These are phyloP conservation scores for Trachymyrmex septentrionalis DNA, from an alignment of 1,140 invertebrate species.

Conservation along the genomic window DNA sequence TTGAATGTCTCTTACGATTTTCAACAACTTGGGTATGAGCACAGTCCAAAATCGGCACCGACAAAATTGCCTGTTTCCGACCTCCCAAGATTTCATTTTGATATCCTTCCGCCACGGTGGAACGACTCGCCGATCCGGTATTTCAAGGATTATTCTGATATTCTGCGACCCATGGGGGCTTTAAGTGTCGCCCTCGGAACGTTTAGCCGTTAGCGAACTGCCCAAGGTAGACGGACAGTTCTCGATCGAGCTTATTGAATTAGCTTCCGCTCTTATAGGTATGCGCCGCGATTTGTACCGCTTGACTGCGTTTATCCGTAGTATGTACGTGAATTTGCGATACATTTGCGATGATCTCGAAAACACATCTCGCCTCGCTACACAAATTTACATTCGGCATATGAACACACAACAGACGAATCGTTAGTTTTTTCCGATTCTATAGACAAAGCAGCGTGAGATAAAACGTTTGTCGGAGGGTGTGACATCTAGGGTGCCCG, in stretches of 20 bases:
- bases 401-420: too few relatives aligned
- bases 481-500: constrained; percentile 35
- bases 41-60: not conserved
- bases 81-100: constrained; percentile 32
- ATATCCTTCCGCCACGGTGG: not conserved
- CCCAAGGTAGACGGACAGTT: constrained; percentile 9
- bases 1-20: constrained; percentile 10
- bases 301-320: constrained; percentile 12
- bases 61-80: constrained; percentile 4
- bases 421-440: not conserved
- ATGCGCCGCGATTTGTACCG: constrained; percentile 11
- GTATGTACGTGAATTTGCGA: not conserved
- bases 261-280: constrained; percentile 30
- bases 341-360: not conserved
- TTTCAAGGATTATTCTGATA: constrained; percentile 43
- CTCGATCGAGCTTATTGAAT: constrained; percentile 58
- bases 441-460: not conserved
- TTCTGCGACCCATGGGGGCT: constrained; percentile 22
- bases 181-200: constrained; percentile 18
- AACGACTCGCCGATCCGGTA: constrained; percentile 15
- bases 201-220: constrained; percentile 32
- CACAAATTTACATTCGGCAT: constrained; percentile 6
- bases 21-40: constrained; percentile 32
- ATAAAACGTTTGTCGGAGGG: not conserved
- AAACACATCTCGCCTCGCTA: not conserved